A percentile compares a stretch with the other conserved stretches of the same genome.
These are phyloP conservation scores for Tapirus indicus DNA, from an alignment of 2,797 vertebrate genomes.

Conservation along the genomic window DNA sequence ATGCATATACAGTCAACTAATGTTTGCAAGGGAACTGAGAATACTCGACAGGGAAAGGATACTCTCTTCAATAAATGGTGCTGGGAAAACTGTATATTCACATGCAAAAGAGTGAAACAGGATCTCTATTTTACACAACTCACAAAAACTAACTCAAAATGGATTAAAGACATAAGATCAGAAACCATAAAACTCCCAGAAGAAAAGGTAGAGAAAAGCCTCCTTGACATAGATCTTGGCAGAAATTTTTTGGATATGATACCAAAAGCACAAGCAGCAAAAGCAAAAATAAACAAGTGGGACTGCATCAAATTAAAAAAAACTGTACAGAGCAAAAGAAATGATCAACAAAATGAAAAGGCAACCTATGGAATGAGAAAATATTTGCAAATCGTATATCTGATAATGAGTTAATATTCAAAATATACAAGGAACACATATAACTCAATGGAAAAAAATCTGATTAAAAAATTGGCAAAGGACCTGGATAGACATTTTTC, in stretches of 20 bases:
- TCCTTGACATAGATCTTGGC: background rate
- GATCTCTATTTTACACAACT: background rate
- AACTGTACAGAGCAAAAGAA: background rate
- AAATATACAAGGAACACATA: background rate
- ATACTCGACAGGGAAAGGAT: background rate
- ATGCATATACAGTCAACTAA: background rate
- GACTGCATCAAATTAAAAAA: background rate
- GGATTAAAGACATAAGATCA: background rate
- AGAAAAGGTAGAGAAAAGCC: background rate
- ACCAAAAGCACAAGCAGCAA: background rate
- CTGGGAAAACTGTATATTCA: background rate
- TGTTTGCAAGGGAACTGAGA: background rate
- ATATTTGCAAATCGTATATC: background rate
- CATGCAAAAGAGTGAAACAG: background rate
- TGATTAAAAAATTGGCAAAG: background rate
- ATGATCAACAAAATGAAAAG: background rate
- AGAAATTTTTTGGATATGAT: background rate
- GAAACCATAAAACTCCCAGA: background rate
- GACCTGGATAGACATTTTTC: background rate
- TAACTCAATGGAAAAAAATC: background rate
- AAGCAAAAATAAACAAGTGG: background rate
- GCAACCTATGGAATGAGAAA: background rate
- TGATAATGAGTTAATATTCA: background rate
- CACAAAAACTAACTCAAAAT: background rate
- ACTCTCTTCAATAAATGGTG: background rate